Evolutionary conservation across 2,113 vertebrate genomes (phyloP), one percentile per base, ranked within the genome.

Genomic region (Lophochroa leadbeateri): DNA sequence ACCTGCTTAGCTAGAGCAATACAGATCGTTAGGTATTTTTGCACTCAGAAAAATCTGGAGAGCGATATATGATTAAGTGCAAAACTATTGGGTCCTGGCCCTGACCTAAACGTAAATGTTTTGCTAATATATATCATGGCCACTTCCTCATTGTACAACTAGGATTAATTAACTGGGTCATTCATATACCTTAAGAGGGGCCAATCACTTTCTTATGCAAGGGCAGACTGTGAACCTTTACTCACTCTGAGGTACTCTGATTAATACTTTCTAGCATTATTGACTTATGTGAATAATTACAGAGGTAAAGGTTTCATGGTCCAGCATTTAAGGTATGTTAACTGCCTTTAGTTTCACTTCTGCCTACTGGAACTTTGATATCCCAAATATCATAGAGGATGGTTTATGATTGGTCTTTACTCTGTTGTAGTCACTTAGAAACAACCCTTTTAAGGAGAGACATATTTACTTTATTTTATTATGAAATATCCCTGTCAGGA

Each of bases 281-380:
- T 87, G 86, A 82, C 55, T 92, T 88, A 29, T 46, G 44, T 85
- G 84, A 92, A 87, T 91, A 94, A 92, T 72, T 96, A 70, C 68
- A 81, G 57, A 79, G 35, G 15, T 63, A 86, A 77, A 90, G 19
- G 17, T 28, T 94, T 78, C 52, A 33, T 47, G 35, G 67, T 76
- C 24, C 74, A 61, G 10, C 0, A 1, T 76, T 94, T 72, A 64
- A 76, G 33, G 39, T 85, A 29, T 46, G 28, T 43, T 88, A 88
- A 88, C 69, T 83, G 49, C 33, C 60, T 80, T 80, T 76, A 85
- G 29, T 88, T 75, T 85, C 46, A 33, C 18, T 91, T 84, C 53
- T 91, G 11, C 24, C 33, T 61, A 4, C 11, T 64, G 52, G 17
- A 93, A 61, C 24, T 24, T 6, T 64, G 33, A 77, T 60, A 77